Percentiles rank a stretch among this genome's conserved stretches.
phyloP scores from a whole-genome alignment of 2,113 vertebrate species.

The Cyphomyrus discorhynchus region DNA sequence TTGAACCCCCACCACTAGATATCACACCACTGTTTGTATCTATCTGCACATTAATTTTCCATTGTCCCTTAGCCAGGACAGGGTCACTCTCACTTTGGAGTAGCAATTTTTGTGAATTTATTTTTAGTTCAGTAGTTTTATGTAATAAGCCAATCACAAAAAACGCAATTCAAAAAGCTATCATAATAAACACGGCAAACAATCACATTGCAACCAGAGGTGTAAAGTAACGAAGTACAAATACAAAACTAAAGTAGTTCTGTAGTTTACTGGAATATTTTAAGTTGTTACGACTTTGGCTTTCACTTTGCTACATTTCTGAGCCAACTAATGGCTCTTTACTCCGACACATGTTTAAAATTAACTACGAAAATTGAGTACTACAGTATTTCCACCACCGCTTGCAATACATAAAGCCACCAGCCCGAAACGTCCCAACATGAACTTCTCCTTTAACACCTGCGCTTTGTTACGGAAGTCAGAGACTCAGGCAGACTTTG shows the following conservation, averaged over 20 bases:
- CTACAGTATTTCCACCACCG: not conserved
- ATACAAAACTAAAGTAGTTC: not conserved
- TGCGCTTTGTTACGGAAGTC: not conserved
- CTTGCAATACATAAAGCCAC: not conserved
- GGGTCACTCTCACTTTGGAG: not conserved
- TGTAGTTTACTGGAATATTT: not conserved
- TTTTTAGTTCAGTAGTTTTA: not conserved
- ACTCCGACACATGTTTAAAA: not conserved
- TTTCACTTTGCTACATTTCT: not conserved
- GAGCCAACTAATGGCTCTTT: not conserved
- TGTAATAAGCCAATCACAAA: not conserved
- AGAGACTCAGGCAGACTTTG: constrained; percentile 12
- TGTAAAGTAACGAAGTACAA: not conserved
- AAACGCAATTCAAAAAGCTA: not conserved
- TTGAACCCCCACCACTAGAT: not conserved
- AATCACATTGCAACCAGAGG: not conserved
- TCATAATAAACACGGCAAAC: not conserved
- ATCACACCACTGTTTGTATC: not conserved
- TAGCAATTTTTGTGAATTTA: not conserved
- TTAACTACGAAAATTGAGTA: not conserved
- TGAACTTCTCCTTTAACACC: not conserved
- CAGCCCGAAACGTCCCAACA: not conserved
- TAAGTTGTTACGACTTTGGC: not conserved
- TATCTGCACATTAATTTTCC: not conserved
- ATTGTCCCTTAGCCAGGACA: not conserved